Percentiles rank a stretch among this genome's conserved stretches.
Evolutionary conservation across 2,888 invertebrate genomes (phyloP).

Genomic region (Apomyelois bistriatella): DNA sequence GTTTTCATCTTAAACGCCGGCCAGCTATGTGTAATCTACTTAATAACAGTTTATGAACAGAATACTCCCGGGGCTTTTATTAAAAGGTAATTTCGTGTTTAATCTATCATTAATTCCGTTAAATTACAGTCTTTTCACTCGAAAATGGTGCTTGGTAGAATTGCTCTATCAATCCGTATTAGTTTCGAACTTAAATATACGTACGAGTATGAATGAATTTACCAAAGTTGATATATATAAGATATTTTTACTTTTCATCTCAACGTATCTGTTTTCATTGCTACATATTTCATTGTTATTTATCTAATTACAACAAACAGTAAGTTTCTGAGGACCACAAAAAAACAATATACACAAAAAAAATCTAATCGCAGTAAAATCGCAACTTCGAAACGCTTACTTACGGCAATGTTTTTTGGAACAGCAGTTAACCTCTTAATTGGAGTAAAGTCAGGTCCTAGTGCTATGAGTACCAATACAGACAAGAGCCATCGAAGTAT

Average conservation of each 20-base stretch:
- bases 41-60: conserved; percentile 45
- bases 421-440: conserved; percentile 16
- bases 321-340: too few relatives aligned
- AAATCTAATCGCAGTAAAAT: too few relatives aligned
- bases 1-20: conserved; percentile 27
- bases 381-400: too few relatives aligned
- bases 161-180: conserved; percentile 38
- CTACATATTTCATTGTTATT: too few relatives aligned
- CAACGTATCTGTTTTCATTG: too few relatives aligned
- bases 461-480: conserved; percentile 2
- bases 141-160: conserved; percentile 33
- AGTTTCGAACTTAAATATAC: conserved; percentile 8
- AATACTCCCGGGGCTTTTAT: conserved; percentile 46
- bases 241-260: too few relatives aligned
- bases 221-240: not conserved
- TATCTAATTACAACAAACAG: not conserved
- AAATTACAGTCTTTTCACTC: conserved; percentile 43
- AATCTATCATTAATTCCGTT: conserved; percentile 56
- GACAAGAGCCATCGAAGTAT: conserved; percentile 15
- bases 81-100: conserved; percentile 59
- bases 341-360: too few relatives aligned
- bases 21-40: conserved; percentile 30
- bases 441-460: not conserved
- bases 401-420: too few relatives aligned
- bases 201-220: not conserved